These are phyloP conservation scores for Lipotes vexillifer DNA, from an alignment of 2,113 vertebrate genomes.

Conservation along the genomic window DNA sequence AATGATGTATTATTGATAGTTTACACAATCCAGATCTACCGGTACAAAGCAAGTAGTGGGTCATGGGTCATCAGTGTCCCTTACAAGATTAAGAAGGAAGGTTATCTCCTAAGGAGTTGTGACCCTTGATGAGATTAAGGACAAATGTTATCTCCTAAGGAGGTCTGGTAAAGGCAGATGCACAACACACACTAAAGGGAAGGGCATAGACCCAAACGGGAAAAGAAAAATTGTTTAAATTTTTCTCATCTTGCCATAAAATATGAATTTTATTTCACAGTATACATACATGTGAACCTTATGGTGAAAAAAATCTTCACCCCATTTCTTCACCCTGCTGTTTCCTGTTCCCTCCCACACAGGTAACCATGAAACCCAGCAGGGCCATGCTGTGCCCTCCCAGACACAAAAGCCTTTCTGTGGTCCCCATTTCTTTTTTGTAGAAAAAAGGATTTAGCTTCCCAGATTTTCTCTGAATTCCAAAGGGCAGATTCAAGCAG, in stretches of 20 bases:
- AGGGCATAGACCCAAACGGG: background rate
- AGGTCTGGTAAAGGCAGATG: background rate
- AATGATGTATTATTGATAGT: background rate
- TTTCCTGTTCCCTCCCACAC: background rate
- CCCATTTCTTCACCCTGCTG: background rate
- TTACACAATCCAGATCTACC: background rate
- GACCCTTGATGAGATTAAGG: background rate
- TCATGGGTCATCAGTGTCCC: background rate
- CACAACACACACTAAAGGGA: background rate
- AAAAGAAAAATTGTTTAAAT: background rate
- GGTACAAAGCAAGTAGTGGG: background rate
- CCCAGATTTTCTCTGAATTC: background rate
- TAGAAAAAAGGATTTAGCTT: no score
- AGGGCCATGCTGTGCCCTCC: background rate
- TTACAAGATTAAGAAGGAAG: background rate
- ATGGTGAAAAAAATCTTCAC: background rate
- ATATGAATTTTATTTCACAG: background rate
- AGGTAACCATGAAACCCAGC: background rate
- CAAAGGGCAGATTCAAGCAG: background rate
- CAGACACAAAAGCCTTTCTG: background rate
- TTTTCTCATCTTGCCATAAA: background rate
- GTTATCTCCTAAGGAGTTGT: background rate
- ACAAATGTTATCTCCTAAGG: background rate
- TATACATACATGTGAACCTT: background rate
- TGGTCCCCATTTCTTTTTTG: background rate